Percentiles rank a stretch among this genome's conserved stretches.
Evolutionary conservation across 2,888 invertebrate species (phyloP).

Genomic region (Pedicia rivosa): DNA sequence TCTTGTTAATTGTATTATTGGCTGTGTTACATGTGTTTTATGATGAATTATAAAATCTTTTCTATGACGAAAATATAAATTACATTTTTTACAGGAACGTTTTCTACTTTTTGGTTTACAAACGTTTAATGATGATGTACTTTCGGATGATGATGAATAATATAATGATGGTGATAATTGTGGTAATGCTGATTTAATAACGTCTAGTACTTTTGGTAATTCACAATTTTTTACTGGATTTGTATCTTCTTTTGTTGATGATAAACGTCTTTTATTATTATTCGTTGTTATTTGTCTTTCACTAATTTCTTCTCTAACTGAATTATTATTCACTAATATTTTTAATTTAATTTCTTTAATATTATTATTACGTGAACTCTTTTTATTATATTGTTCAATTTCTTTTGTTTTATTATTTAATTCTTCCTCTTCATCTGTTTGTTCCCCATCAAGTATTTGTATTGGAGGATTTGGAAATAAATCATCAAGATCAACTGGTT

Average conservation of each 20-base stretch:
- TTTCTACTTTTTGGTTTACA: constrained; percentile 5
- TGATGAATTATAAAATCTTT: constrained; percentile 13
- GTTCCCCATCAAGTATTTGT: constrained; percentile 5
- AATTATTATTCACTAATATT: too few species aligned
- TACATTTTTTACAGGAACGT: constrained; percentile 15
- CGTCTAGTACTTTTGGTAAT: neutral
- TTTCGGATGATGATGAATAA: constrained; percentile 15
- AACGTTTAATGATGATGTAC: constrained; percentile 9
- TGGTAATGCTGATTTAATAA: neutral
- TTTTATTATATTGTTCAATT: too few species aligned
- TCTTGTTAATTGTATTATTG: constrained; percentile 13
- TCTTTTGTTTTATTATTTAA: too few species aligned
- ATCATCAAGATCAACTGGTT: constrained; percentile 8
- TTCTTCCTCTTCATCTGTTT: too few species aligned
- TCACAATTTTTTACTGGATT: too few species aligned
- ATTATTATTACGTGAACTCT: too few species aligned
- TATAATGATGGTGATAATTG: constrained; percentile 6
- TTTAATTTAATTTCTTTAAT: too few species aligned
- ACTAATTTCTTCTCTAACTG: too few species aligned
- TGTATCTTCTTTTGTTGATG: neutral
- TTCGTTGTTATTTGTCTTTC: neutral
- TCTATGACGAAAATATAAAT: constrained; percentile 14
- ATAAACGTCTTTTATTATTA: too few species aligned
- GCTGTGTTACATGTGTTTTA: constrained; percentile 14
- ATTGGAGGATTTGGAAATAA: constrained; percentile 16